phyloP scores from a whole-genome alignment of 2,113 vertebrate species.

The Corythoichthys intestinalis region DNA sequence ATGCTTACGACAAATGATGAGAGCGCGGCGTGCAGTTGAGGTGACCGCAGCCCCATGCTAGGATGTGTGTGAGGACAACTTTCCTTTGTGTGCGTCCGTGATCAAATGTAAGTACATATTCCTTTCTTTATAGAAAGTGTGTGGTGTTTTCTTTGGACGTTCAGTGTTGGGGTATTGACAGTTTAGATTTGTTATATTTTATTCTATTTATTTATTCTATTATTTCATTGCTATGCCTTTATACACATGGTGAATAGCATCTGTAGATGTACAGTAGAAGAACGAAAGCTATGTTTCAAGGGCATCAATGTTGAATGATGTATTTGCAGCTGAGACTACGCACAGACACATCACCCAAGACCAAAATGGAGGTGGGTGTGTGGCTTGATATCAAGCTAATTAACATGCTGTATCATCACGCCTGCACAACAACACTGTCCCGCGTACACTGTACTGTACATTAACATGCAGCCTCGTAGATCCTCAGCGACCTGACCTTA shows the following conservation, averaged over 20 bases:
- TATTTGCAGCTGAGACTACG: conserved; percentile 35
- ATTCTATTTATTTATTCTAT: no score
- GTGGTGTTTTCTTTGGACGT: no score
- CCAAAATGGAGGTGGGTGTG: conserved; percentile 26
- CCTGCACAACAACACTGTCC: background rate
- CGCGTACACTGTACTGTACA: background rate
- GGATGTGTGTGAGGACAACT: no score
- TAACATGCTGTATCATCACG: conserved; percentile 8
- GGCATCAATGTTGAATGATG: conserved; percentile 27
- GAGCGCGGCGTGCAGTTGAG: no score
- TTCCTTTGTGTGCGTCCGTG: no score
- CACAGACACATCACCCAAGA: conserved; percentile 31
- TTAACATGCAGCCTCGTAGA: conserved; percentile 14
- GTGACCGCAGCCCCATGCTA: no score
- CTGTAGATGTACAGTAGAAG: background rate
- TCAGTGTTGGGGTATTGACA: no score
- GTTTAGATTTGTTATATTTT: no score
- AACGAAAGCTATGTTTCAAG: conserved; percentile 24
- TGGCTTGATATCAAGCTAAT: conserved; percentile 30
- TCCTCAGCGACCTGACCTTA: conserved; percentile 19
- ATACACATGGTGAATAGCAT: background rate
- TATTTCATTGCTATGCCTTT: background rate
- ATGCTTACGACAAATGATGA: no score
- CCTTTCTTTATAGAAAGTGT: no score
- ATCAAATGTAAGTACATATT: no score